Base-by-base conservation (phyloP, 2,797 vertebrate genomes). In the Sebastes itinus region DNA sequence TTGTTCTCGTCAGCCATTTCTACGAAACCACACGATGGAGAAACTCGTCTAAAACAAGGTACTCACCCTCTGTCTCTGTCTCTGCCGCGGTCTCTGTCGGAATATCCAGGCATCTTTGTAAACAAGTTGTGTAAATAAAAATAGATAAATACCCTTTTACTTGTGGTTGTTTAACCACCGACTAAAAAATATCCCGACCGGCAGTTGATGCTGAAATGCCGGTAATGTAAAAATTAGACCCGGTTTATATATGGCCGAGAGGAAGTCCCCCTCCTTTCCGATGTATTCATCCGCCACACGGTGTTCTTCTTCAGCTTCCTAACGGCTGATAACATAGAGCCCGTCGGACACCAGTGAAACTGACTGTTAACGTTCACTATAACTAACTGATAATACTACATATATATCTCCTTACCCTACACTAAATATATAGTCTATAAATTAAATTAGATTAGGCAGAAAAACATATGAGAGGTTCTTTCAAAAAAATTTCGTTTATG, bases 31-130 rank as follows among this genome's bases (percentile, higher is more conserved):
- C 49, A 69, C 82, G 55, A 71, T 11, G 52, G 6, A 3, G 38
- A 68, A 87, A 58, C 1, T 18, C 2, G 18, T 4, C 0, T 27
- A 68, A 70, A 67, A 2, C 7, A 18, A 8, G 46, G 16, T 8
- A 89, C 96, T 95, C 68, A 97, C 97, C 96, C 95, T 94, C 97
- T 96, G 81, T 97, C 97, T 96, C 97, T 96, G 61, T 97, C 97
- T 90, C 97, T 95, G 82, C 97, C 97, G 75, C 98, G 98, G 42
- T 99, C 98, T 96, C 97, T 97, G 93, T 99, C 98, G 68, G 97
- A 96, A 92, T 97, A 99, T 89, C 98, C 97, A 56, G 98, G 98
- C 98, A 99, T 99, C 23, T 25, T 86, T 86, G 83, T 87, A 87
- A 79, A 58, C 46, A 62, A 92, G 56, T 13, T 4, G 28, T 86